A percentile compares a stretch with the other conserved stretches of the same genome.
Evolutionary conservation across 2,113 vertebrate genomes (phyloP).

Genomic region (Alethe castanea): DNA sequence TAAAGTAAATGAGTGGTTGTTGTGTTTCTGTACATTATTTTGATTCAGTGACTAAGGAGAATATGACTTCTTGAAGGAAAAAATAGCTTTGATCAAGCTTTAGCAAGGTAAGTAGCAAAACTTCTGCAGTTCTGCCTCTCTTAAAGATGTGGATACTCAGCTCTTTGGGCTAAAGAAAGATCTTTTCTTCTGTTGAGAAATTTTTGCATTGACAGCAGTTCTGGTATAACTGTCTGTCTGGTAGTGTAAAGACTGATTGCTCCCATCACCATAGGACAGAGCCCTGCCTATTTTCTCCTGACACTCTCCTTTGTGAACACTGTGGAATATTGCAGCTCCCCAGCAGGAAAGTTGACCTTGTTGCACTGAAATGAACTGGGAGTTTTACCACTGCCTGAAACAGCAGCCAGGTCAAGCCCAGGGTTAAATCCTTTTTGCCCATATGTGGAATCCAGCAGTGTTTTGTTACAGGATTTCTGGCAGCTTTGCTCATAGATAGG

Average conservation of each 20-base stretch:
- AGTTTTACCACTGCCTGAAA: background rate
- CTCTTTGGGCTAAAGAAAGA: background rate
- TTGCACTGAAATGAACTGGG: background rate
- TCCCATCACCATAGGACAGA: background rate
- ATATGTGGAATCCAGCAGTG: background rate
- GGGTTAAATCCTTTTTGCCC: background rate
- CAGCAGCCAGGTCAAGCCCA: background rate
- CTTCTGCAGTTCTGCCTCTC: background rate
- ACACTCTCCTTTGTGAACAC: background rate
- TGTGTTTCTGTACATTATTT: background rate
- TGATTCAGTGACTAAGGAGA: background rate
- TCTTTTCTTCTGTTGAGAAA: background rate
- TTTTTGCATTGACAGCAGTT: background rate
- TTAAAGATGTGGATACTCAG: background rate
- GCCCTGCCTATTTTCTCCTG: background rate
- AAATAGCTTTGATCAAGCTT: background rate
- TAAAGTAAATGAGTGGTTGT: background rate
- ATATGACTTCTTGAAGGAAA: background rate
- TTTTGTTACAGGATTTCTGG: background rate
- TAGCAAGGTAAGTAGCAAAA: background rate
- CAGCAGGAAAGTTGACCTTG: background rate
- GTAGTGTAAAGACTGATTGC: background rate
- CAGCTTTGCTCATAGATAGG: fast-evolving
- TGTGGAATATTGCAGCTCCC: background rate
- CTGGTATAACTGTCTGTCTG: background rate